phyloP scores from a whole-genome alignment of 1,140 invertebrate species.

The Argopecten irradians region DNA sequence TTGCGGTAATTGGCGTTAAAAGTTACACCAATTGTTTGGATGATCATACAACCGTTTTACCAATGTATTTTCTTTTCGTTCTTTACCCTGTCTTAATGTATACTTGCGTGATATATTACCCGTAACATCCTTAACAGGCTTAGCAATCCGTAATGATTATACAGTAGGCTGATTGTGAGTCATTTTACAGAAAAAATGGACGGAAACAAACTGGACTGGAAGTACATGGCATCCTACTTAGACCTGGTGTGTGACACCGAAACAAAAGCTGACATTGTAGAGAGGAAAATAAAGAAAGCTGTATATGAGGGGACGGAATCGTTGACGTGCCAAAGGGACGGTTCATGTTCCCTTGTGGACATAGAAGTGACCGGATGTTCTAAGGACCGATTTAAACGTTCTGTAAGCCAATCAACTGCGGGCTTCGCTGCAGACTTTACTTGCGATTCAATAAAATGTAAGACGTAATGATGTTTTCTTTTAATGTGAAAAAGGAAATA shows the following conservation, averaged over 20 bases:
- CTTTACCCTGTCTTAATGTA: not conserved
- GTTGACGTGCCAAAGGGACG: not conserved
- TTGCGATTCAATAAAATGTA: constrained; percentile 32
- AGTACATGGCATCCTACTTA: constrained; percentile 28
- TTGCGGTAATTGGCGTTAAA: too few species aligned
- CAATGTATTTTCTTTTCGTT: not conserved
- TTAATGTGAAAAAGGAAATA: not conserved
- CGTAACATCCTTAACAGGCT: too few species aligned
- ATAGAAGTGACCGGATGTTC: constrained; percentile 26
- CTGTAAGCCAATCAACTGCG: not conserved
- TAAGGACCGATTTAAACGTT: not conserved
- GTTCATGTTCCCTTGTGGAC: not conserved
- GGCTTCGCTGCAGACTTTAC: constrained; percentile 26
- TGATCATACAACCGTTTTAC: too few species aligned
- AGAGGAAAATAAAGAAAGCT: not conserved
- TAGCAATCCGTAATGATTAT: not conserved
- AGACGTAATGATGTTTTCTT: not conserved
- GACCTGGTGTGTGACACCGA: constrained; percentile 26
- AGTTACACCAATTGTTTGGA: too few species aligned
- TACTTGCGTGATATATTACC: too few species aligned
- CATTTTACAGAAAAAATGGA: not conserved
- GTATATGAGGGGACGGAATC: not conserved
- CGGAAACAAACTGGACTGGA: not conserved
- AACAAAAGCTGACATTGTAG: not conserved
- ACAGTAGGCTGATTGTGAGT: not conserved